Base-by-base conservation (phyloP, 2,888 invertebrate species). In the Actias luna region DNA sequence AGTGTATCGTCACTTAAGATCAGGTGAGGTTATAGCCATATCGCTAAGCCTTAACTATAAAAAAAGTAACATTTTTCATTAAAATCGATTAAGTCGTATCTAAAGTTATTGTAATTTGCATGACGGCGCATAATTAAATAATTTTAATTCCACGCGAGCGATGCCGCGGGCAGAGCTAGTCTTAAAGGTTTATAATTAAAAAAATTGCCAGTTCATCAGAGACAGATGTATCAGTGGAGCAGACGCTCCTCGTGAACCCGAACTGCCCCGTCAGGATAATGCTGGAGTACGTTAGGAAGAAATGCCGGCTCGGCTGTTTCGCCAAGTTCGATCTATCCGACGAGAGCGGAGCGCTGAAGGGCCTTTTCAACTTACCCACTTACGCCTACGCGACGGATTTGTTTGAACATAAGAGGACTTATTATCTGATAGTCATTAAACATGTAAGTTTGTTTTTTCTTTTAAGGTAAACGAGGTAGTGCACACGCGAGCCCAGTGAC, bases 221-320 rank as follows among this genome's bases (percentile, higher is more conserved):
- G 0, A 29, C 61, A 0, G 89, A 91, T 50, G 25, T 75, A 0
- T 74, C 88, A 0, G 68, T 79, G 0, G 91, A 91, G 69, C 88
- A 85, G 70, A 78, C 74, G 0, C 61, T 92, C 12, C 73, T 92
- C 18, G 87, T 92, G 0, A 91, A 92, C 75, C 92, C 92, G 0
- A 72, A 81, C 33, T 89, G 92, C 39, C 84, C 81, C 0, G 84
- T 89, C 1, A 73, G 92, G 42, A 80, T 89, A 7, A 87, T 92
- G 85, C 72, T 92, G 67, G 92, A 92, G 68, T 90, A 87, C 63
- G 88, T 92, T 10, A 71, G 92, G 65, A 88, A 85, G 73, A 82
- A 78, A 62, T 92, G 90, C 68, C 79, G 73, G n/a, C 70, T 90
- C 12, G 90, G 87, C 0, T 64, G 67, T 0, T 85, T 73, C 66